Percentiles rank a stretch among this genome's conserved stretches.
These are phyloP conservation scores for Patiria miniata DNA, from an alignment of 35 echinoderm and acorn worm genomes.

Conservation along the genomic window DNA sequence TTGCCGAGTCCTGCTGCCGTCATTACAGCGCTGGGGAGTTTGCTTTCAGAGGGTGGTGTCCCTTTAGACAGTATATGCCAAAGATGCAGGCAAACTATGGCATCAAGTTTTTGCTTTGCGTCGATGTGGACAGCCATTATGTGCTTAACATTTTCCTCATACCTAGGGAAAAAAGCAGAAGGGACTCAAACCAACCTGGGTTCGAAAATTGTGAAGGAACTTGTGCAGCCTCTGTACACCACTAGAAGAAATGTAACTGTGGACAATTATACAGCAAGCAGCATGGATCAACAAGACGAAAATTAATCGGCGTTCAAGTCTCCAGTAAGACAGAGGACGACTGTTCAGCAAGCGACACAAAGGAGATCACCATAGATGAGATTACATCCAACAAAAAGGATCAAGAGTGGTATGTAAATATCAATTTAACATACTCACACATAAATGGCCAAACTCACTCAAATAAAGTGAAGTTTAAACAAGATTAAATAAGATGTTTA, in stretches of 20 bases:
- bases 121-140: background rate
- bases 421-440: too few relatives aligned
- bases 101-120: background rate
- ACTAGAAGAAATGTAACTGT: background rate
- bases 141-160: background rate
- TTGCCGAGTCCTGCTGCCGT: background rate
- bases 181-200: background rate
- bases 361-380: too few relatives aligned
- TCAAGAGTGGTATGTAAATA: too few relatives aligned
- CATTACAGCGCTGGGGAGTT: background rate
- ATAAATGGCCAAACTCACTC: slow-evolving; percentile 55
- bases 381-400: too few relatives aligned
- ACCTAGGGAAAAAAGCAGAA: background rate
- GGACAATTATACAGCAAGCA: too few relatives aligned
- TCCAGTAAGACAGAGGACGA: too few relatives aligned
- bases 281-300: too few relatives aligned
- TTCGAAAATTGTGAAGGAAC: background rate
- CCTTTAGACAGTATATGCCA: slow-evolving; percentile 1
- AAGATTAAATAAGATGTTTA: too few relatives aligned
- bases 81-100: background rate
- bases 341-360: too few relatives aligned
- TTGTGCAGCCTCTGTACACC: background rate
- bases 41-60: background rate
- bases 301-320: too few relatives aligned
- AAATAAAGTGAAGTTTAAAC: too few relatives aligned